Base-by-base conservation (phyloP, 92 coral and sea anemone genomes). In the Pocillopora grandis region DNA sequence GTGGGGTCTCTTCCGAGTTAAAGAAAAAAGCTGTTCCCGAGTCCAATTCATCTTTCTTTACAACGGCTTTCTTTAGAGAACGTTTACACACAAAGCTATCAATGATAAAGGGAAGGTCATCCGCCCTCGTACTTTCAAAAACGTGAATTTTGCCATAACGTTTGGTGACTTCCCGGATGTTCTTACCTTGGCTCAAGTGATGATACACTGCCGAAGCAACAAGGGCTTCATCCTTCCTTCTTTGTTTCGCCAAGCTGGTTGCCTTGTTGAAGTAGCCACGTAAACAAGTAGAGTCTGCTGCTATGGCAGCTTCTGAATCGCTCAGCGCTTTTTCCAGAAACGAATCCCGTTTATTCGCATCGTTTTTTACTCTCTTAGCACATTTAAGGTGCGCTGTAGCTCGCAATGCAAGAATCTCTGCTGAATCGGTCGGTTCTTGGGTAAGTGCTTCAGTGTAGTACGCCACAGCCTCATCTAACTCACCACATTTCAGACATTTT, bases 241-340 rank as follows among this genome's bases (percentile, higher is more conserved):
- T 72, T 6, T 63, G 72, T 59, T 64, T 49, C 20, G 62, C 82
- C 37, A 78, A 42, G 61, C 62, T 78, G 6, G 11, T 8, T 64
- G 82, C 72, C 72, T 78, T 78, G 62, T 5, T 49, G 49, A 20
- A 48, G 82, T 78, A 78, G 6, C 82, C 72, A n/a, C 63, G 71
- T 42, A 78, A 20, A 61, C 82, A 78, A 6, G 62, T 11, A 20
- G 82, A 10, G 16, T 78, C 62, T 5, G 63, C 73, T 21, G 2
- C 49, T 37, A 78, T 63, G 9, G 82, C 71, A 20, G 49, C 60
- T 65, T 78, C 72, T 0, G 72, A 18, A 42, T 78, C 72, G 0
- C 49, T 78, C 2, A 65, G 23, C 15, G 72, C 82, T 48, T 63
- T 71, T 9, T 78, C 72, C 23, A 78, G 42, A 1, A 21, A 12